Evolutionary conservation across 2,888 invertebrate species (phyloP).

Genomic region (Desoria tigrina): DNA sequence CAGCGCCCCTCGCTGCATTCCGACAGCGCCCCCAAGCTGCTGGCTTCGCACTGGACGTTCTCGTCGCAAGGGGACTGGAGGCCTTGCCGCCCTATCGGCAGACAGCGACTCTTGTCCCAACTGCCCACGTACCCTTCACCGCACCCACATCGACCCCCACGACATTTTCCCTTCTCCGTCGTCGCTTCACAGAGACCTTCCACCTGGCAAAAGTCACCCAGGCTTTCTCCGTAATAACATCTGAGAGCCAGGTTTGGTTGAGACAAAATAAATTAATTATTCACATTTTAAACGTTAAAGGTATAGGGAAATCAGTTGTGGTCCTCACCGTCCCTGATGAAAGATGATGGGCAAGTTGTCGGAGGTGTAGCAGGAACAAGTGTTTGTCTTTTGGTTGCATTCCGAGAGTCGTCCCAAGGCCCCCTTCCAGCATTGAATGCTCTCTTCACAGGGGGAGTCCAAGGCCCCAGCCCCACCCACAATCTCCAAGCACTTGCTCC

Average conservation of each 20-base stretch:
- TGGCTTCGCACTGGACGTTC: conserved; percentile 41
- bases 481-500: conserved; percentile 50
- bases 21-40: conserved; percentile 44
- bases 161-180: conserved; percentile 46
- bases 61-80: conserved; percentile 50
- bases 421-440: conserved; percentile 49
- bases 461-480: no score
- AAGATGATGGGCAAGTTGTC: conserved; percentile 50
- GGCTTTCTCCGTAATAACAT: conserved; percentile 51
- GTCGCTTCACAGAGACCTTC: conserved; percentile 50
- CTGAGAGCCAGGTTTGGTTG: no score
- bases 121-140: conserved; percentile 41
- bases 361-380: conserved; percentile 50
- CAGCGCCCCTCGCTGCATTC: conserved; percentile 51
- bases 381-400: conserved; percentile 38
- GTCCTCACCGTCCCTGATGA: conserved; percentile 48
- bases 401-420: conserved; percentile 48
- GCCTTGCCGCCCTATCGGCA: conserved; percentile 47
- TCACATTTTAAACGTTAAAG: background rate
- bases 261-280: background rate
- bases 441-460: conserved; percentile 46
- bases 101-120: conserved; percentile 52
- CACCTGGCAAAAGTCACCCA: conserved; percentile 52
- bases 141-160: conserved; percentile 46
- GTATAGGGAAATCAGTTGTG: no score